Base-by-base conservation (phyloP, 2,797 vertebrate genomes). In the Enteromius trimaculatus region DNA sequence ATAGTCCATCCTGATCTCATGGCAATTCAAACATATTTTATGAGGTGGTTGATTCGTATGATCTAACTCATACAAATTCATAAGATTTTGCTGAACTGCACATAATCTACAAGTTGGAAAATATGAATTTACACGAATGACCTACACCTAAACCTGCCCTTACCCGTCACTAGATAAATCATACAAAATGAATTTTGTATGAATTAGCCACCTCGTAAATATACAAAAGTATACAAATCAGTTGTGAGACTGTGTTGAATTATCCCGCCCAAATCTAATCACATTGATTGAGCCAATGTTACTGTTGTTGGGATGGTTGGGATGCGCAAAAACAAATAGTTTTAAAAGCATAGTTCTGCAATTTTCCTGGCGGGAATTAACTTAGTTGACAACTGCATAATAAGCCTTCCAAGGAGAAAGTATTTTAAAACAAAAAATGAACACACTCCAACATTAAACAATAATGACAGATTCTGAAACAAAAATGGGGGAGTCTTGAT, bases 391-490 rank as follows among this genome's bases (percentile, higher is more conserved):
- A 53, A 26, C 34, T 80, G n/a, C n/a, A 58, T 29, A n/a, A 55
- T 42, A 80, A 55, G 10, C 23, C 7, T 21, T 8, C 5, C 34
- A 10, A 66, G 58, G 17, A 70, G 64, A 55, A 62, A 7, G 16
- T 34, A 42, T 64, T 64, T 64, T 44, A 65, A 55, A 21, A n/a
- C 3, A 42, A 4, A 42, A 80, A 70, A 58, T 72, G 6, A 37
- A 72, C 26, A 62, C 74, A 76, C 34, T 29, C 42, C 37, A 55
- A 34, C 16, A 82, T 60, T 51, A 68, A 78, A 76, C 76, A 64
- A 47, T 17, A 39, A 19, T 31, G 53, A 68, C 37, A 49, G 49
- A 64, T 78, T 51, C 31, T 75, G n/a, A 55, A 86, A 66, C 13
- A 65, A 53, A 13, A 65, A 74, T 62, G 21, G 62, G 21, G 29